phyloP scores from a whole-genome alignment of 2,888 invertebrate species.

The Clistopyga incitator region DNA sequence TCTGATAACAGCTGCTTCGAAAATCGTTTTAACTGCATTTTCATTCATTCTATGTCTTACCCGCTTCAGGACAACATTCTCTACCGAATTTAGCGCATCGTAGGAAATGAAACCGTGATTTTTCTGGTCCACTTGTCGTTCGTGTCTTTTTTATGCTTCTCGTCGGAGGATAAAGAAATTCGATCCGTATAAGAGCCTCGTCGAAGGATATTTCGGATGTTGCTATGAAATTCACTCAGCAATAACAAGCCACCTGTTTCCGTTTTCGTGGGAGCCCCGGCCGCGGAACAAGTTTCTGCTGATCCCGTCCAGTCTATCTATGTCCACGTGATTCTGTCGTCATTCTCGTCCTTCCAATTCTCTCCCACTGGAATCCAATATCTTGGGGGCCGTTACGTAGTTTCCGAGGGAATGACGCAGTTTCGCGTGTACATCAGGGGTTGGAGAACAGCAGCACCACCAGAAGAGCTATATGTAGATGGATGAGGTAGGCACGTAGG shows the following conservation, averaged over 20 bases:
- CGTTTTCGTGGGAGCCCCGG: neutral
- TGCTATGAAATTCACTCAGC: neutral
- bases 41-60: too few species aligned
- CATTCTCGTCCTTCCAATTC: conserved; percentile 5
- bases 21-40: too few species aligned
- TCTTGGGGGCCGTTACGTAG: conserved; percentile 53
- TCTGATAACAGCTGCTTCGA: too few species aligned
- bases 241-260: conserved; percentile 8
- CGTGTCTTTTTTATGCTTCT: neutral
- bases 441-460: conserved; percentile 24
- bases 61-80: neutral
- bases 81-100: neutral
- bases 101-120: neutral
- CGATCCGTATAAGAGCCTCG: neutral
- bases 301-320: neutral
- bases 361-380: conserved; percentile 48
- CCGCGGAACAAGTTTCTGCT: neutral
- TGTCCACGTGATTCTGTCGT: conserved; percentile 4
- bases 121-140: neutral
- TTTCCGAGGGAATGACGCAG: conserved; percentile 59
- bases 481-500: conserved; percentile 35
- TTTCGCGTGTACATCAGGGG: conserved; percentile 50
- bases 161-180: neutral
- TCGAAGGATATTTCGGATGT: neutral
- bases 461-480: conserved; percentile 27